Conservation (phyloP, 2,888 invertebrate species). For the Penaeus monodon region DNA sequence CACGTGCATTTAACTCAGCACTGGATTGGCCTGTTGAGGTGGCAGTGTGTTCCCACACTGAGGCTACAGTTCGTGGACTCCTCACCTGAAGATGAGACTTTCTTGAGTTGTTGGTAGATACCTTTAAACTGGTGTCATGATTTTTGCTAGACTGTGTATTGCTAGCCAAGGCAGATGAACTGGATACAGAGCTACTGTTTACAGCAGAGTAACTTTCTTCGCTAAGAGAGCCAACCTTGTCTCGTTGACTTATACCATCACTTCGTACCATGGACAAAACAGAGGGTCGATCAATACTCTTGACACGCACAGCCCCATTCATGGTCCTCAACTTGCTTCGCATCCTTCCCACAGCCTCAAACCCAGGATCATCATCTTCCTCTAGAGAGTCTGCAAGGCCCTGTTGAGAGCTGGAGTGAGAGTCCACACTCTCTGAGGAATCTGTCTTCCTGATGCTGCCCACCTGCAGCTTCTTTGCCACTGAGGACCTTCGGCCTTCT, state of each 20-base stretch:
- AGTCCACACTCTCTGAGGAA: background rate
- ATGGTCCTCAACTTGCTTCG: conserved; percentile 5
- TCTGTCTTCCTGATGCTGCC: background rate
- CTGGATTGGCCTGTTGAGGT: background rate
- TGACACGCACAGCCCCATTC: conserved; percentile 44
- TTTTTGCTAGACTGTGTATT: too few relatives aligned
- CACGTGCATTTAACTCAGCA: conserved; percentile 37
- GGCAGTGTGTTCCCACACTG: background rate
- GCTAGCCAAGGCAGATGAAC: too few relatives aligned
- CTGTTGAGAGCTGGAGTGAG: background rate
- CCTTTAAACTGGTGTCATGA: too few relatives aligned
- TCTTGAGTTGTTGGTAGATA: too few relatives aligned
- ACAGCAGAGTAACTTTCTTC: too few relatives aligned
- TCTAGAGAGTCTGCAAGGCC: conserved; percentile 32
- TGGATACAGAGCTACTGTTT: too few relatives aligned
- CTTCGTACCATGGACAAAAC: conserved; percentile 40
- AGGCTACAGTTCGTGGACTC: too few relatives aligned
- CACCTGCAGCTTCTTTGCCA: background rate
- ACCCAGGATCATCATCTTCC: conserved; percentile 13
- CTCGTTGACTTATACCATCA: background rate
- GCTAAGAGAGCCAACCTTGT: too few relatives aligned
- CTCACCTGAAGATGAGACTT: too few relatives aligned
- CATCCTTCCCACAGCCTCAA: conserved; percentile 33
- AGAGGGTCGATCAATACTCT: conserved; percentile 43
- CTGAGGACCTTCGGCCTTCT: background rate